Conservation (phyloP, 92 coral and sea anemone genomes). For the Epizoanthus fatuus region DNA sequence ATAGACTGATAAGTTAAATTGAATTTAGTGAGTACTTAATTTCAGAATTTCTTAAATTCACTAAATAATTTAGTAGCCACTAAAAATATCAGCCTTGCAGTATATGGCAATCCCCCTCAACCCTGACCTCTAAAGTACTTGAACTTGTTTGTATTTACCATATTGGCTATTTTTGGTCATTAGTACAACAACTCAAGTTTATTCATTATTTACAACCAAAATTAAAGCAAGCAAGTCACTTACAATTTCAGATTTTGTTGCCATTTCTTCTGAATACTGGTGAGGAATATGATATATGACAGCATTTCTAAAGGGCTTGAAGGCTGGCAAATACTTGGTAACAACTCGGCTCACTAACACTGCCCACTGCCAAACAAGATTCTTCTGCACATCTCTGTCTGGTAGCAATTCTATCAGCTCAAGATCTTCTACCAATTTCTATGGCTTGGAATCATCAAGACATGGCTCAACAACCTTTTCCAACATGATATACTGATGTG, state of each 20-base stretch:
- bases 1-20: neutral
- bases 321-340: conserved; percentile 31
- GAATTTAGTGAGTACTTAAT: neutral
- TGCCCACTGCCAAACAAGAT: conserved; percentile 42
- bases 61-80: no score
- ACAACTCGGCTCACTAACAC: conserved; percentile 55
- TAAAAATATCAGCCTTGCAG: no score
- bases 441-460: conserved; percentile 9
- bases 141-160: no score
- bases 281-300: conserved; percentile 59
- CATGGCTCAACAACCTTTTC: conserved; percentile 1
- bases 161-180: no score
- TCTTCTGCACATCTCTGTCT: conserved; percentile 33
- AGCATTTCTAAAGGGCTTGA: neutral
- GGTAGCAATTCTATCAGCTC: conserved; percentile 52
- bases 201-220: neutral
- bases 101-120: no score
- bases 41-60: no score
- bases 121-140: no score
- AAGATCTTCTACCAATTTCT: conserved; percentile 20
- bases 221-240: neutral
- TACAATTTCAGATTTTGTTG: conserved; percentile 40
- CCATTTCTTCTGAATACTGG: conserved; percentile 44
- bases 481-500: conserved; percentile 9
- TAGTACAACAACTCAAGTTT: neutral